A percentile compares a stretch with the other conserved stretches of the same genome.
phyloP scores from a whole-genome alignment of 2,888 invertebrate species.

The Chalcis sispes region DNA sequence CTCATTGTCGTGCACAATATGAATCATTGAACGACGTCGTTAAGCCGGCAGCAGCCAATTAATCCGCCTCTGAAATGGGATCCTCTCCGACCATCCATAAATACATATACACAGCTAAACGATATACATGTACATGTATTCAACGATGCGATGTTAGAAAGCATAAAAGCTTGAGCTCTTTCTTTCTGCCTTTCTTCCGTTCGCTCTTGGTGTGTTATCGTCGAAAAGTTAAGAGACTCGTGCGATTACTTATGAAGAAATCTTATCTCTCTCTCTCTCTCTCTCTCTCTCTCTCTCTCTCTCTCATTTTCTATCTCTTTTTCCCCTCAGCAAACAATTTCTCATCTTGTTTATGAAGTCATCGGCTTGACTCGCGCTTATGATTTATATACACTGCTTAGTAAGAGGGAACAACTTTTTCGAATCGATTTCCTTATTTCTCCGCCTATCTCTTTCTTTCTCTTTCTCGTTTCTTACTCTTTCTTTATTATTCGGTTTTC shows the following conservation, averaged over 20 bases:
- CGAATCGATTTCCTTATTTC: slow-evolving; percentile 13
- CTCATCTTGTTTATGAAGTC: slow-evolving; percentile 49
- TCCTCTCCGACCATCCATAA: slow-evolving; percentile 45
- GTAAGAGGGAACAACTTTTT: neutral
- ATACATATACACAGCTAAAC: no score
- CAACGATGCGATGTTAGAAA: neutral
- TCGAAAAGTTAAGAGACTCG: slow-evolving; percentile 18
- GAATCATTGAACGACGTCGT: slow-evolving; percentile 35
- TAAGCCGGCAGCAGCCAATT: slow-evolving; percentile 29
- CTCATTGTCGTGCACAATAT: neutral
- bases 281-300: slow-evolving; percentile 50
- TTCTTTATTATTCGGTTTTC: neutral
- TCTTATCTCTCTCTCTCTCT: slow-evolving; percentile 43
- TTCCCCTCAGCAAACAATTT: slow-evolving; percentile 46
- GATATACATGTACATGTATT: no score
- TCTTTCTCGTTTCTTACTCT: neutral
- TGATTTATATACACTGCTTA: slow-evolving; percentile 26
- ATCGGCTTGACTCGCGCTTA: slow-evolving; percentile 2
- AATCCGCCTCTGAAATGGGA: slow-evolving; percentile 34
- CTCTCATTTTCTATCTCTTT: slow-evolving; percentile 4
- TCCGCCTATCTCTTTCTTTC: neutral
- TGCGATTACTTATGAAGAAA: slow-evolving; percentile 2
- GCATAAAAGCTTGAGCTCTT: neutral
- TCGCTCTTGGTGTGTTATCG: slow-evolving; percentile 3
- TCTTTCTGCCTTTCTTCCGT: neutral